These are phyloP conservation scores for Athene cunicularia DNA, from an alignment of 2,113 vertebrate genomes.

Conservation along the genomic window DNA sequence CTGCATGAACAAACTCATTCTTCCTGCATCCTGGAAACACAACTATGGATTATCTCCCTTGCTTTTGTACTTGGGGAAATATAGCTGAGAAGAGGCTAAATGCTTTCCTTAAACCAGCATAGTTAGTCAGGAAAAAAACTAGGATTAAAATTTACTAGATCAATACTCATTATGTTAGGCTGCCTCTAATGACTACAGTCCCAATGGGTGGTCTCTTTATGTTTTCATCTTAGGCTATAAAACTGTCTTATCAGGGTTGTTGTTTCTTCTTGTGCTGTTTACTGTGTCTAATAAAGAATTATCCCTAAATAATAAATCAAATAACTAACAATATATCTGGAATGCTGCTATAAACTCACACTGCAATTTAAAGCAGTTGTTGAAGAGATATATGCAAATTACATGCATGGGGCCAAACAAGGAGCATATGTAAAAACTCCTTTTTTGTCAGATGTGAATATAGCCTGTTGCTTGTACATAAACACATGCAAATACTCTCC, in stretches of 20 bases:
- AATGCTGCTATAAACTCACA: background rate
- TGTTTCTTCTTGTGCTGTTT: background rate
- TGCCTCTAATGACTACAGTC: background rate
- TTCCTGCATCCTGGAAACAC: background rate
- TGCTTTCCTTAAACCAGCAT: background rate
- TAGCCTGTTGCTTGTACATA: background rate
- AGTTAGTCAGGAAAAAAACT: conserved; percentile 7
- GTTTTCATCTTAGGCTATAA: background rate
- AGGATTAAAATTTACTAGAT: conserved; percentile 4
- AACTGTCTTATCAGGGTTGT: background rate
- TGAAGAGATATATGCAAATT: background rate
- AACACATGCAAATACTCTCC: background rate
- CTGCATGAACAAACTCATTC: background rate
- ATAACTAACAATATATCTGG: background rate
- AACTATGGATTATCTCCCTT: rapidly evolving
- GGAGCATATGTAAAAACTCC: background rate
- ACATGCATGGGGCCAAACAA: background rate
- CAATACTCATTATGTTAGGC: background rate
- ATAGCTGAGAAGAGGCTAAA: background rate
- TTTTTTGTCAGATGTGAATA: background rate
- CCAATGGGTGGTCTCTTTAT: background rate
- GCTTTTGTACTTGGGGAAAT: background rate
- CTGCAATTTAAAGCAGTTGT: background rate
- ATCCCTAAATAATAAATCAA: background rate
- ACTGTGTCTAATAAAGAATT: background rate